Evolutionary conservation across 2,797 vertebrate genomes (phyloP).

Genomic region (Gambusia yucatana): DNA sequence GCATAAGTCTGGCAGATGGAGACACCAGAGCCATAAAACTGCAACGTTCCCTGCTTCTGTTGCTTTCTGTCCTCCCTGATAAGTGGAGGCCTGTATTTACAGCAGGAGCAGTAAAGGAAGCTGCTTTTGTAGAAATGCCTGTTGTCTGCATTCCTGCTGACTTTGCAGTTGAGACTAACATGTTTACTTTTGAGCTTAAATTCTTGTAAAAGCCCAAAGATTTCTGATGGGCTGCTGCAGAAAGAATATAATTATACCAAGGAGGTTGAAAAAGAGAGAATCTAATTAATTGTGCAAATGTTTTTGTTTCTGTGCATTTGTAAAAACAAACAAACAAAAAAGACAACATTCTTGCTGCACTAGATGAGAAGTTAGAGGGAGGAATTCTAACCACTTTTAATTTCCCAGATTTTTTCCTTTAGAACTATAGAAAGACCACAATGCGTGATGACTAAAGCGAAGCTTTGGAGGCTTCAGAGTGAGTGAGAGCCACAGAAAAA

Average conservation of each 20-base stretch:
- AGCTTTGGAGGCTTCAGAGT: slow-evolving; percentile 11
- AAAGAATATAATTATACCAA: neutral
- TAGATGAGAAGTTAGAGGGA: neutral
- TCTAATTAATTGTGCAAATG: neutral
- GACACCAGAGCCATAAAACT: slow-evolving; percentile 52
- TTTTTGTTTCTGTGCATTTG: neutral
- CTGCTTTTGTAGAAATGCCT: slow-evolving; percentile 17
- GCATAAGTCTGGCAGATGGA: slow-evolving; percentile 40
- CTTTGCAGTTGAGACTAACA: slow-evolving; percentile 11
- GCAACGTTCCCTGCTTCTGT: slow-evolving; percentile 29
- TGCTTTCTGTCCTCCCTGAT: slow-evolving; percentile 37
- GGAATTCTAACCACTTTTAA: slow-evolving; percentile 23
- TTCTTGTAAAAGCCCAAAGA: slow-evolving; percentile 8
- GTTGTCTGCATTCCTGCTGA: slow-evolving; percentile 26
- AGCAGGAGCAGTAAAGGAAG: slow-evolving; percentile 12
- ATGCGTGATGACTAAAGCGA: slow-evolving; percentile 42
- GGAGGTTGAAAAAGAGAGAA: neutral
- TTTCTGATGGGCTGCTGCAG: neutral
- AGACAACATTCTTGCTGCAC: neutral
- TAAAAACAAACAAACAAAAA: neutral
- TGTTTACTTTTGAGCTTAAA: slow-evolving; percentile 18
- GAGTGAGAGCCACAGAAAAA: slow-evolving; percentile 28
- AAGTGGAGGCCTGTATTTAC: slow-evolving; percentile 15
- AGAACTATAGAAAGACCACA: slow-evolving; percentile 1
- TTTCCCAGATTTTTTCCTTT: slow-evolving; percentile 10